Evolutionary conservation across 1,140 invertebrate species (phyloP).

Genomic region (Wiebesia pumilae): DNA sequence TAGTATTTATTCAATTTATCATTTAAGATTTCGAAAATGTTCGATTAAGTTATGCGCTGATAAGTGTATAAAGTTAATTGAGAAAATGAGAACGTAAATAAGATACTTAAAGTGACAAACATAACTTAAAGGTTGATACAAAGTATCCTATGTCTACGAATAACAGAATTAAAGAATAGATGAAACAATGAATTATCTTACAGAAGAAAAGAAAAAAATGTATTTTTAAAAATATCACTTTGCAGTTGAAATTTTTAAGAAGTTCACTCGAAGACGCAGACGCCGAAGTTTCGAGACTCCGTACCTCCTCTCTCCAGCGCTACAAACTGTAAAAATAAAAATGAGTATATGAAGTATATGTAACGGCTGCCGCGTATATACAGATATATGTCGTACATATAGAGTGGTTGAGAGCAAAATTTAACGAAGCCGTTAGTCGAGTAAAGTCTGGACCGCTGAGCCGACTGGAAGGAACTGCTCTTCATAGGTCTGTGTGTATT

Average conservation of each 20-base stretch:
- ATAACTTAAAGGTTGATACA: neutral
- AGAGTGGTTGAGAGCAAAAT: slow-evolving; percentile 22
- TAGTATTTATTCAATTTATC: no score
- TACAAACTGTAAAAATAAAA: neutral
- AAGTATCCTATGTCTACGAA: neutral
- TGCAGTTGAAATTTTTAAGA: neutral
- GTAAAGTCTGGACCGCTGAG: slow-evolving; percentile 17
- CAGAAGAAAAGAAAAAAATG: neutral
- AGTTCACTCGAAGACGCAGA: neutral
- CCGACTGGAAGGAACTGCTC: neutral
- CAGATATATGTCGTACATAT: neutral
- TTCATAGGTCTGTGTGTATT: neutral
- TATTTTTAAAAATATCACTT: neutral
- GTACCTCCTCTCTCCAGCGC: no score
- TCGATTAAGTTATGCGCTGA: no score
- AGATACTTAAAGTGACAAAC: neutral
- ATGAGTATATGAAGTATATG: neutral
- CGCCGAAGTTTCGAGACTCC: neutral
- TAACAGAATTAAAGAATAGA: neutral
- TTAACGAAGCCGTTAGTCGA: slow-evolving; percentile 15
- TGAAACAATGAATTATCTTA: neutral
- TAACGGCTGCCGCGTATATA: neutral
- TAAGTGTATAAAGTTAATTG: neutral
- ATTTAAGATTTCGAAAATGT: no score
- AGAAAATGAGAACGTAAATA: neutral